A percentile compares a stretch with the other conserved stretches of the same genome.
These are phyloP conservation scores for Mus musculus DNA, from an alignment of 2,113 vertebrate genomes.

Conservation along the genomic window DNA sequence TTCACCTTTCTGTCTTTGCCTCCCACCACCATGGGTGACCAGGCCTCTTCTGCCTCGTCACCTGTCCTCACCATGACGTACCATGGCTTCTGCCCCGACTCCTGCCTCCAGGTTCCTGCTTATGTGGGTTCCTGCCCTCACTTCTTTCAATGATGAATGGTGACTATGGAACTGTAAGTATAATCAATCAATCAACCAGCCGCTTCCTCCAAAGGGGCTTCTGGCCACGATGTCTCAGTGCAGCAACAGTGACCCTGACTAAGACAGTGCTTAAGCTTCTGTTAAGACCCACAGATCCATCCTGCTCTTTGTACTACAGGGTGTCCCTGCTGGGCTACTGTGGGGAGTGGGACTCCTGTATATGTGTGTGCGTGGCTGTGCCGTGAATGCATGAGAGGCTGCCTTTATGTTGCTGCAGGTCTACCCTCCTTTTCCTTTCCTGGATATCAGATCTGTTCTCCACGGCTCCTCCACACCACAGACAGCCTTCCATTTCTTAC, in stretches of 20 bases:
- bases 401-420: not conserved
- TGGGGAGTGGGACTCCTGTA: not conserved
- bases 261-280: not conserved
- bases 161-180: not conserved
- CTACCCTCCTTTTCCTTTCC: not conserved
- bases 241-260: not conserved
- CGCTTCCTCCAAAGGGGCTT: not conserved
- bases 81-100: not conserved
- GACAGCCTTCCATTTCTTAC: not conserved
- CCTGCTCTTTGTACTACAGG: not conserved
- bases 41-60: not conserved
- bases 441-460: not conserved
- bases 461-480: fast-evolving
- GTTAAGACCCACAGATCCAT: not conserved
- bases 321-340: not conserved
- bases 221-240: not conserved
- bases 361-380: not conserved
- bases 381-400: not conserved
- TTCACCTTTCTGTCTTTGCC: not conserved
- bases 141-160: not conserved
- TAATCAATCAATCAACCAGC: not conserved
- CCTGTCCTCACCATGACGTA: not conserved
- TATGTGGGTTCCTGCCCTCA: not conserved
- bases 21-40: not conserved
- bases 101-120: not conserved